phyloP scores from a whole-genome alignment of 1,140 invertebrate genomes.

The Pararge aegeria region DNA sequence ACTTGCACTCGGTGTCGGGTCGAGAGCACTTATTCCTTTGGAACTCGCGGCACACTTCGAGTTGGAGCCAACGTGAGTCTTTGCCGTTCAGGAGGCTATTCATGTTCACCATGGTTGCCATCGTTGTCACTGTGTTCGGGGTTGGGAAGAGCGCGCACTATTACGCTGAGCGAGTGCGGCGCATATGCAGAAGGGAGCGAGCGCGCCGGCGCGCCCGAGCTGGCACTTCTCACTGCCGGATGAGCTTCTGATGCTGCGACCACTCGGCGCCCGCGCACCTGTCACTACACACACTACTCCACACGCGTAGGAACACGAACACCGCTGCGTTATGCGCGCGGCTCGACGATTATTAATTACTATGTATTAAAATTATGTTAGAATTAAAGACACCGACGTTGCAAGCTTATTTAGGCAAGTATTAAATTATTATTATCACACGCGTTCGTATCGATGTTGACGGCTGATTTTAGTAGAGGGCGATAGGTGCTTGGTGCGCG shows the following conservation, averaged over 20 bases:
- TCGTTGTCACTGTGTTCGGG: slow-evolving; percentile 70
- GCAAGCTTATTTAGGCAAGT: slow-evolving; percentile 77
- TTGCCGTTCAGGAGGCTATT: slow-evolving; percentile 98
- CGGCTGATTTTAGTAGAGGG: slow-evolving; percentile 71
- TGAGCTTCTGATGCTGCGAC: slow-evolving; percentile 32
- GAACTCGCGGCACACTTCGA: slow-evolving; percentile 99
- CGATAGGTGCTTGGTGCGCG: slow-evolving; percentile 74
- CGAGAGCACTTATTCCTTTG: slow-evolving; percentile 99
- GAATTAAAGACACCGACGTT: slow-evolving; percentile 75
- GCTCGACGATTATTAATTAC: slow-evolving; percentile 45
- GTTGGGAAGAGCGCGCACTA: slow-evolving; percentile 50
- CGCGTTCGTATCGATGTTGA: slow-evolving; percentile 77
- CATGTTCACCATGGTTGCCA: slow-evolving; percentile 98
- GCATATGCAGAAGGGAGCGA: slow-evolving; percentile 69
- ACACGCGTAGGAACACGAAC: slow-evolving; percentile 45
- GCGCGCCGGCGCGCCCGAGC: slow-evolving; percentile 63
- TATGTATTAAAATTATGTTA: slow-evolving; percentile 69
- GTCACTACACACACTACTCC: slow-evolving; percentile 53
- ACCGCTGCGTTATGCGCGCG: slow-evolving; percentile 46
- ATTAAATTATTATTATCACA: slow-evolving; percentile 77
- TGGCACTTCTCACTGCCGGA: slow-evolving; percentile 54
- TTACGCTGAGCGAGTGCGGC: slow-evolving; percentile 69
- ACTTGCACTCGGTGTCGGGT: slow-evolving; percentile 99
- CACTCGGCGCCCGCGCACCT: slow-evolving; percentile 46
- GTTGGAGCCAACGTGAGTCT: slow-evolving; percentile 99